Conservation (phyloP, 2,888 invertebrate genomes). For the Trichopoda pennipes region DNA sequence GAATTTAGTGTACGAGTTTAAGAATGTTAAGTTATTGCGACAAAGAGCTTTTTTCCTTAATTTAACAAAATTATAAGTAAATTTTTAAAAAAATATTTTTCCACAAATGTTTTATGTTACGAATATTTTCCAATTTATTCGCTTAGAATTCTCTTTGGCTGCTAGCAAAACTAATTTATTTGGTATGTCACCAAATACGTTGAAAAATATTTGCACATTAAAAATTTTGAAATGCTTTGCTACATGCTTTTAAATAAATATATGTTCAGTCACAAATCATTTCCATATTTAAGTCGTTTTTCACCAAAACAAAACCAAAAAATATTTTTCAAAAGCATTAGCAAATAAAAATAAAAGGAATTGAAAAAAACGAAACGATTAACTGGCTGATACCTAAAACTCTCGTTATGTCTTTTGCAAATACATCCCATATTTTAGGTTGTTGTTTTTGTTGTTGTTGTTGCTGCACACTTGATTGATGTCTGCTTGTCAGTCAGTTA, state of each 20-base stretch:
- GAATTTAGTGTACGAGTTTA: too few relatives aligned
- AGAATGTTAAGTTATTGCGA: too few relatives aligned
- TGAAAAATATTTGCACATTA: slow-evolving; percentile 18
- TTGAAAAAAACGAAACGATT: slow-evolving; percentile 18
- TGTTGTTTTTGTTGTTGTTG: slow-evolving; percentile 6
- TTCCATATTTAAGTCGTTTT: slow-evolving; percentile 39
- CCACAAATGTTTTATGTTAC: background rate
- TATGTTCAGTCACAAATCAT: slow-evolving; percentile 29
- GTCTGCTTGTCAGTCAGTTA: slow-evolving; percentile 63
- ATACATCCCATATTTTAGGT: slow-evolving; percentile 45
- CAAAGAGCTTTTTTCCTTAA: background rate
- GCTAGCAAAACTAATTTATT: slow-evolving; percentile 1
- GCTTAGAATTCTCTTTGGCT: background rate
- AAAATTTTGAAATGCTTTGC: too few relatives aligned
- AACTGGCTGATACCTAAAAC: slow-evolving; percentile 48
- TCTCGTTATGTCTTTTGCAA: slow-evolving; percentile 60
- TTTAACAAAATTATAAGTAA: background rate
- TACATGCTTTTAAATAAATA: background rate
- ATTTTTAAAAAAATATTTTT: background rate
- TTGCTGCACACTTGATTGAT: slow-evolving; percentile 62
- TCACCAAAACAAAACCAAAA: slow-evolving; percentile 11
- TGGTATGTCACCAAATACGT: slow-evolving; percentile 21
- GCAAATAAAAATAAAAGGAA: slow-evolving; percentile 3
- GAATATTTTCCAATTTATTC: background rate
- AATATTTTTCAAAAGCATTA: slow-evolving; percentile 24